Base-by-base conservation (phyloP, 2,888 invertebrate genomes). In the Conus canariensis region DNA sequence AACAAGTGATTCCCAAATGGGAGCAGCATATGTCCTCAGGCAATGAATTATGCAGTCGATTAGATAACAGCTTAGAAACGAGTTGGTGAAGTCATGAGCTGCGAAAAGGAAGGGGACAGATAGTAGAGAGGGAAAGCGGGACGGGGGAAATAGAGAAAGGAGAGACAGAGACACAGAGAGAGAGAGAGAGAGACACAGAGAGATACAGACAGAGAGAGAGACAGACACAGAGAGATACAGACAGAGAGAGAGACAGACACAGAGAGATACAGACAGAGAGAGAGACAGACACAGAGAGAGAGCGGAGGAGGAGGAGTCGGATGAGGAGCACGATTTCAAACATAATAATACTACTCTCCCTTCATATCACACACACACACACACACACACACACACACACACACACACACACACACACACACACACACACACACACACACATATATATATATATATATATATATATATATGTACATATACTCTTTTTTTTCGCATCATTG, bases 371-470 rank as follows among this genome's bases (percentile, higher is more conserved):
- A 64, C 25, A 87, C 5, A 67, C 87, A 30, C 87, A 25, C 87
- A n/a, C 45, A 14, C 87, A 25, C 45, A 87, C 87, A 87, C 87
- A 64, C 67, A n/a, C 60, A 64, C 67, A 64, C 67, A 87, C n/a
- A 87, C 87, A 87, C 30, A 87, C 67, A 87, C 45, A 87, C 67
- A 87, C 87, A 87, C 22, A 87, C 87, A 86, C 87, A 64, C 60
- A 87, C 67, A 87, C 87, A 87, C 45, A 25, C 87, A 59, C 87
- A n/a, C 67, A 19, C 25, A 60, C 60, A 87, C 45, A 67, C 87
- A 86, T 16, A 86, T 60, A 86, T 10, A 16, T 60, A 56, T 16
- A 10, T 56, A 86, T 60, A 86, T 10, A 59, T 60, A 86, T n/a
- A 59, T 25, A 86, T 4, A 59, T 10, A 59, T 19, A 86, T 16